Evolutionary conservation across 2,797 vertebrate genomes (phyloP), one percentile per base, ranked within the genome.

Genomic region (Sternarchorhynchus goeldii): DNA sequence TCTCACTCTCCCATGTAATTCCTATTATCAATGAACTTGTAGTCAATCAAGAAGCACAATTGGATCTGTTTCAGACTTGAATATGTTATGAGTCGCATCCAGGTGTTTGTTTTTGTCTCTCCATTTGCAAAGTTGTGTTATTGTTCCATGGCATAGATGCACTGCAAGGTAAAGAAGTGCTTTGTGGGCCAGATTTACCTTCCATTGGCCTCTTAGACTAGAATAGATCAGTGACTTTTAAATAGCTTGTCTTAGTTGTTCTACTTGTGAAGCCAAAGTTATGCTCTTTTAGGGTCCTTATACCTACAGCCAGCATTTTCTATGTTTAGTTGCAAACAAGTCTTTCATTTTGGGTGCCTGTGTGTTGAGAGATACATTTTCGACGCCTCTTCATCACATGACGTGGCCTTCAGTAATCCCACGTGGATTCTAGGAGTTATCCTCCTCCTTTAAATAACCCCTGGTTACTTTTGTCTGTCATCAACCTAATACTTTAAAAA

Each of bases 121-220:
- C 31, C 25, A 18, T 14, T 72, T 70, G 7, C 6, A 5, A 25
- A 56, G 4, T 5, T 70, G 32, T 66, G 50, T 20, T 20, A 65
- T 73, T 45, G 64, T 39, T 55, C n/a, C 45, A 60, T 21, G 50
- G 60, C 5, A 6, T 50, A 80, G 78, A 17, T 56, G 14, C 21
- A 31, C 65, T 34, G 34, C 65, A 58, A 75, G 78, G 66, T 80
- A 80, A 80, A 64, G 25, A 57, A 75, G 25, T 17, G 31, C 21
- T 39, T 25, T 29, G 1, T 53, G 16, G 36, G 31, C 16, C 16
- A 1, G 20, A 12, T 32, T 56, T 63, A 57, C 5, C 20, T 4
- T 50, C 5, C 2, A 5, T 57, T 70, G 64, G 10, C 45, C 45
- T 50, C 29, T 1, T 69, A 69, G 31, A 69, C 53, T 64, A 32